Conservation (phyloP, 1,140 invertebrate genomes). For the Teleogryllus occipitalis region DNA sequence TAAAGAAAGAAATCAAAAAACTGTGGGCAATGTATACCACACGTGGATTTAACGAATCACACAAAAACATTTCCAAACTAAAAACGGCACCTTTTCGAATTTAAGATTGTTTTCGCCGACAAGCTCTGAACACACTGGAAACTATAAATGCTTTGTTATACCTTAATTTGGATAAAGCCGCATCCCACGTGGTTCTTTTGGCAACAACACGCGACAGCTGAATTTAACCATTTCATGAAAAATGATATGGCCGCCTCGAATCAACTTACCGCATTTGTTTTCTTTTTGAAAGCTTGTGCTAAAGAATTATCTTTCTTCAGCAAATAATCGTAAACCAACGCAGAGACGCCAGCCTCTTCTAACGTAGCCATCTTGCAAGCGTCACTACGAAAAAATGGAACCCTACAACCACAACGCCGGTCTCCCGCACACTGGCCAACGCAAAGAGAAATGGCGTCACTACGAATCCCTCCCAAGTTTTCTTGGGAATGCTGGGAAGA, state of each 20-base stretch:
- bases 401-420: too few relatives aligned
- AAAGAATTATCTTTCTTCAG: constrained; percentile 45
- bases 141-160: neutral
- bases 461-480: too few relatives aligned
- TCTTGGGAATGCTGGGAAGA: too few relatives aligned
- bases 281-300: constrained; percentile 48
- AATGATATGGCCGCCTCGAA: too few relatives aligned
- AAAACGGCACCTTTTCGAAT: too few relatives aligned
- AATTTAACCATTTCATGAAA: neutral
- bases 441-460: too few relatives aligned
- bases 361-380: neutral
- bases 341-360: constrained; percentile 1
- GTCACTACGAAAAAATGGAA: neutral
- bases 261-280: constrained; percentile 49
- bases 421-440: too few relatives aligned
- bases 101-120: too few relatives aligned
- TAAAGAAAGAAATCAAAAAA: too few relatives aligned
- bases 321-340: constrained; percentile 46
- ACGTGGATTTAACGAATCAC: neutral
- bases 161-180: neutral
- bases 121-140: neutral
- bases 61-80: neutral
- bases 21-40: neutral
- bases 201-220: neutral
- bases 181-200: neutral